Percentiles rank a stretch among this genome's conserved stretches.
These are phyloP conservation scores for Anastatus disparis DNA, from an alignment of 1,140 invertebrate genomes.

Conservation along the genomic window DNA sequence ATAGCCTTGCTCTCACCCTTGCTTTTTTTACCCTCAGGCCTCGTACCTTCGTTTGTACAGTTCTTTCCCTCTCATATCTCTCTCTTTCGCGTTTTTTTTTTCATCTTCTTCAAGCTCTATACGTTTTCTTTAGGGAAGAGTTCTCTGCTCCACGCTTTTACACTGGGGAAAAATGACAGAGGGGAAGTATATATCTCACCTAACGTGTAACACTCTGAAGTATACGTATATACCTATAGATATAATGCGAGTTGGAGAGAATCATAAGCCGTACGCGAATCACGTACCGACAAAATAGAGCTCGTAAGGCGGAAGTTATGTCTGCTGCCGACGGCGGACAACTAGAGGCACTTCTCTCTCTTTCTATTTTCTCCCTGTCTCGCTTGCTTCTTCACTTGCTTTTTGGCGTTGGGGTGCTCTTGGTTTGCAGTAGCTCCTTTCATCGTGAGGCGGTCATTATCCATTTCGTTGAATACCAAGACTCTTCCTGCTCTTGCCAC, in stretches of 20 bases:
- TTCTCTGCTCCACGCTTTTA: not conserved
- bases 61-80: not conserved
- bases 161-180: not conserved
- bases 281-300: slow-evolving; percentile 25
- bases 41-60: not conserved
- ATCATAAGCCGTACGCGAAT: slow-evolving; percentile 30
- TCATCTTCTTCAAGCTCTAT: too few species aligned
- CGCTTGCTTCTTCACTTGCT: not conserved
- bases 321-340: not conserved
- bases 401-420: not conserved
- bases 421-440: slow-evolving; percentile 1
- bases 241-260: too few species aligned
- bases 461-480: slow-evolving; percentile 4
- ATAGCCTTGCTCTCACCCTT: not conserved
- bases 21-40: not conserved
- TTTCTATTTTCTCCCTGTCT: not conserved
- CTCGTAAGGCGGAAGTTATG: slow-evolving; percentile 25
- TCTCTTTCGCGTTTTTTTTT: not conserved
- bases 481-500: not conserved
- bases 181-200: not conserved
- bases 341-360: slow-evolving; percentile 2
- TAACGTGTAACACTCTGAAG: too few species aligned
- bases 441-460: slow-evolving; percentile 20
- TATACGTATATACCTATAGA: too few species aligned
- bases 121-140: too few species aligned